Evolutionary conservation across 2,888 invertebrate species (phyloP), one percentile per base, ranked within the genome.

Genomic region (Tipula confusa): DNA sequence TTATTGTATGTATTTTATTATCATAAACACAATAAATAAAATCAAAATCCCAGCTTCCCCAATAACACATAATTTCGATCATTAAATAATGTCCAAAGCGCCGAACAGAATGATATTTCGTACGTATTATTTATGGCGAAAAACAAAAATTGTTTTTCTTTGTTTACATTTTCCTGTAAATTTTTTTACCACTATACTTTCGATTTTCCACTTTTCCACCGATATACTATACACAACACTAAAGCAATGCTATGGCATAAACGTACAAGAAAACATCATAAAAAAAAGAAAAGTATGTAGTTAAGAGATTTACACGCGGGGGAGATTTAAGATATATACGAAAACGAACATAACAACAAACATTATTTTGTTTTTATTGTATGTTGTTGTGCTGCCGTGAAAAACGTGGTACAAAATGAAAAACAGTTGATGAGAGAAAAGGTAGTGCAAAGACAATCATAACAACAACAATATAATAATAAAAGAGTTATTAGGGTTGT

Each of bases 401-500:
- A 64, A 64, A n/a, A n/a, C n/a, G n/a, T 9, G 18, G 64, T 64
- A 24, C 24, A 7, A 24, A 64, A 64, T 24, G 43, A 24, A 64
- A 64, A 7, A n/a, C n/a, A n/a, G 1, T 64, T 64, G 64, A 24
- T 64, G n/a, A 64, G 24, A 24, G 24, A 64, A 64, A 64, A 64
- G 64, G 64, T 64, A 64, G 24, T 24, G 64, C 11, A 64, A 64
- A 64, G 64, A 64, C 64, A 64, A 64, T 64, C 64, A 64, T 11
- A 64, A 64, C 64, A 64, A 43, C 43, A 43, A 15, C 43, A 43
- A 4, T 15, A 64, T 24, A 64, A 64, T 64, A 64, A 64, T 64
- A 24, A 64, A 64, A 64, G 64, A 64, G 64, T 64, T 64, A 64
- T 64, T 64, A 64, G 64, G 64, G 64, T 64, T 64, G 64, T 64